phyloP scores from a whole-genome alignment of 2,113 vertebrate species.

The Sula dactylatra region DNA sequence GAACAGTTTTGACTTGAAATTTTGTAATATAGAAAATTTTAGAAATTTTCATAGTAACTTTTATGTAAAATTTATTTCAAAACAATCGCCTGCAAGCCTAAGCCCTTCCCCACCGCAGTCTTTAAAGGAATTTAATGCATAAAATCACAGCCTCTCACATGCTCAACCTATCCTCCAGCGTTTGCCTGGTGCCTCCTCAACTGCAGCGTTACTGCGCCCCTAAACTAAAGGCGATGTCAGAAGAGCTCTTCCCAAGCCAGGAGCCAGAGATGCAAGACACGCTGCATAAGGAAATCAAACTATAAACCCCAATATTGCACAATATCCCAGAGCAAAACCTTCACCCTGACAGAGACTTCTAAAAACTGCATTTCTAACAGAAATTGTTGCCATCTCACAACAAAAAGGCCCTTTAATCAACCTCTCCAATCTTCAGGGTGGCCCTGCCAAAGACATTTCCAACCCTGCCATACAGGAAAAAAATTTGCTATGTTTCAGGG shows the following conservation, averaged over 20 bases:
- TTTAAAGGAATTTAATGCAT: not conserved
- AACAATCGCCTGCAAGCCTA: not conserved
- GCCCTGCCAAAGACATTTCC: not conserved
- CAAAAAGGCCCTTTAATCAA: not conserved
- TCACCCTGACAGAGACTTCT: fast-evolving
- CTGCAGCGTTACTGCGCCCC: fast-evolving
- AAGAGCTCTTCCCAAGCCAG: not conserved
- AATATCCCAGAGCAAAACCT: not conserved
- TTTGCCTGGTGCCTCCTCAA: no score
- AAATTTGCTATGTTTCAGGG: not conserved
- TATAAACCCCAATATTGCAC: not conserved
- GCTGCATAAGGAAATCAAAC: not conserved
- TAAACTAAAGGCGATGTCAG: no score
- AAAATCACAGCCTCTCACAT: not conserved
- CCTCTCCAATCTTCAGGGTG: not conserved
- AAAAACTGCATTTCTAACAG: not conserved
- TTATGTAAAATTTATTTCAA: not conserved
- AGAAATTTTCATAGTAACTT: not conserved
- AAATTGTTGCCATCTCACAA: not conserved
- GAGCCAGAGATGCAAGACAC: not conserved
- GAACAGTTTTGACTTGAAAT: not conserved
- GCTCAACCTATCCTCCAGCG: not conserved
- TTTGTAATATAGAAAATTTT: not conserved
- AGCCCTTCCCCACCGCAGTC: not conserved
- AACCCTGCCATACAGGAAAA: not conserved